Base-by-base conservation (phyloP, 2,888 invertebrate genomes). In the Brachyptera risi region DNA sequence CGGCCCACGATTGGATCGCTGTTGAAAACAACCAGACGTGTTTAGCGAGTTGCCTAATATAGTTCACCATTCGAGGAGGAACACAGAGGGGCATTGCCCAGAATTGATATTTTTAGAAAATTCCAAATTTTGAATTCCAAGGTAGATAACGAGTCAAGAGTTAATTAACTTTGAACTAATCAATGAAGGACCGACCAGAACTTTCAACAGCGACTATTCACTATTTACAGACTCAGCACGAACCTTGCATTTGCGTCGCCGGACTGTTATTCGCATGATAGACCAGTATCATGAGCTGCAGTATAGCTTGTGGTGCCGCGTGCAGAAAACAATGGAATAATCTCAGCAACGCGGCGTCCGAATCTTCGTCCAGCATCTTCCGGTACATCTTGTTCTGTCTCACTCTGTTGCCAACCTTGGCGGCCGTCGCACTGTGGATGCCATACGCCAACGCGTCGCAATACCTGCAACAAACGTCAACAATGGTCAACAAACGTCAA, bases 1-100 rank as follows among this genome's bases (percentile, higher is more conserved):
- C 77, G 1, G 82, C 80, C 69, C 78, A 73, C 19, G 74, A 70
- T 72, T 80, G 80, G 37, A 80, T 67, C 24, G 75, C 71, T 59
- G 73, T 75, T 69, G 11, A 5, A 31, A 31, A 31, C 31, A 31
- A 31, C 31, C 5, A 7, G 31, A 11, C 31, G 31, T 11, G n/a
- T n/a, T n/a, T n/a, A n/a, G n/a, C n/a, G n/a, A n/a, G n/a, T n/a
- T n/a, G n/a, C n/a, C n/a, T n/a, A n/a, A n/a, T n/a, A n/a, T n/a
- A n/a, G n/a, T n/a, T n/a, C n/a, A n/a, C n/a, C n/a, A n/a, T n/a
- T n/a, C n/a, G n/a, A n/a, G n/a, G n/a, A n/a, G n/a, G n/a, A n/a
- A n/a, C n/a, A n/a, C n/a, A n/a, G n/a, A n/a, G n/a, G n/a, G n/a
- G n/a, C n/a, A n/a, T n/a, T n/a, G n/a, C n/a, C n/a, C n/a, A n/a